These are phyloP conservation scores for Drosophila oshimai DNA, from an alignment of 1,140 invertebrate genomes.

Conservation along the genomic window DNA sequence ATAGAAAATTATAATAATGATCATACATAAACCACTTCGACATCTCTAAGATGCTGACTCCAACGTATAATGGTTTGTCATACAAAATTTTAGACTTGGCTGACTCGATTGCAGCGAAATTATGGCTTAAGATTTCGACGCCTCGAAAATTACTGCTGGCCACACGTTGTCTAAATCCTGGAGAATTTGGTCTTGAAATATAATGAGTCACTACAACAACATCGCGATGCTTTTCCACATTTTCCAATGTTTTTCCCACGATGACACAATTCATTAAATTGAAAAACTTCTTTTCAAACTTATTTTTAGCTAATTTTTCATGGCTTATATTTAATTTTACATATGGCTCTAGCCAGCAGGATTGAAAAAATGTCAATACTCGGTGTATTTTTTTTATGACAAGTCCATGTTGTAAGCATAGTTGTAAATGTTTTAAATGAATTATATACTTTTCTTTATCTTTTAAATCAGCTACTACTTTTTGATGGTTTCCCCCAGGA, in stretches of 20 bases:
- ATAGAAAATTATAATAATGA: conserved; percentile 3
- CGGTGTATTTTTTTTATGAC: background rate
- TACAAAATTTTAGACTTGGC: background rate
- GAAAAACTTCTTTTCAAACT: background rate
- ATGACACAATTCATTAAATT: background rate
- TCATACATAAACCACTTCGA: conserved; percentile 2
- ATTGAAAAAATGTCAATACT: background rate
- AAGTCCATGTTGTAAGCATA: background rate
- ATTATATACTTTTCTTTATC: background rate
- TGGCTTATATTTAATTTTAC: background rate
- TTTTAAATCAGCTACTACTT: background rate
- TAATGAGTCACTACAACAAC: background rate
- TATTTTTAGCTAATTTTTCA: background rate
- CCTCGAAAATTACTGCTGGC: background rate
- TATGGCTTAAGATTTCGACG: background rate
- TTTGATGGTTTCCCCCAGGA: background rate
- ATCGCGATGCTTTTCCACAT: background rate
- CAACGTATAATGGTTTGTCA: conserved; percentile 1
- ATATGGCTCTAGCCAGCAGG: background rate
- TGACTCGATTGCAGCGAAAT: background rate
- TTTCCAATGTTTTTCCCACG: background rate
- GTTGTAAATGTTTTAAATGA: background rate
- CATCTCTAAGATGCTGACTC: background rate
- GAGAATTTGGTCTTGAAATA: background rate
- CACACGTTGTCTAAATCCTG: background rate